Conservation (phyloP, 1,140 invertebrate genomes). For the Lucilia sericata region DNA sequence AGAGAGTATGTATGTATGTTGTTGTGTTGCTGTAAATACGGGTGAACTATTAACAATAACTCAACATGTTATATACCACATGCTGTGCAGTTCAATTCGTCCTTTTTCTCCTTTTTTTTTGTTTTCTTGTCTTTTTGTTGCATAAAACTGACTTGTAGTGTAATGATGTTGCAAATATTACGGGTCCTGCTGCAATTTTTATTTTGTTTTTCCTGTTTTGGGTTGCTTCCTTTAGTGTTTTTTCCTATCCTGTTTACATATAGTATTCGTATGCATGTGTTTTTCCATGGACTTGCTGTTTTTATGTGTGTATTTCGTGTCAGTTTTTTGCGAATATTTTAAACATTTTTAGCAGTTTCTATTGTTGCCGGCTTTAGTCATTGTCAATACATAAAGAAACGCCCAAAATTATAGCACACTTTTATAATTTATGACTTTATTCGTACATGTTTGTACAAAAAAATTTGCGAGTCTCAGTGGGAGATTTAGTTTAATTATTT, state of each 20-base stretch:
- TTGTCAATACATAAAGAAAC: not conserved
- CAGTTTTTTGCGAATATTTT: conserved; percentile 19
- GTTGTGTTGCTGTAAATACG: not conserved
- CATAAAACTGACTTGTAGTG: not conserved
- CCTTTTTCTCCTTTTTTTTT: not conserved
- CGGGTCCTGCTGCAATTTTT: conserved; percentile 25
- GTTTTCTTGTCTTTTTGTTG: not conserved
- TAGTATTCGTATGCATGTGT: not conserved
- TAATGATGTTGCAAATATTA: conserved; percentile 39
- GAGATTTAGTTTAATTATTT: not conserved
- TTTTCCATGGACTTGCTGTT: not conserved
- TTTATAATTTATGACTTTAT: not conserved
- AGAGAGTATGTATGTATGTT: not conserved
- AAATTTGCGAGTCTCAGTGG: not conserved
- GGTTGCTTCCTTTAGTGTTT: not conserved
- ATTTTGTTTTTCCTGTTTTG: not conserved
- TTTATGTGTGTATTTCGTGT: conserved; percentile 2
- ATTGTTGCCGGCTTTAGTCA: not conserved
- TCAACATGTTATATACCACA: conserved; percentile 29
- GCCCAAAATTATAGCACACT: conserved; percentile 4
- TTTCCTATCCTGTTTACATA: not conserved
- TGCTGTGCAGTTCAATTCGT: conserved; percentile 24
- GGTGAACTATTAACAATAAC: conserved; percentile 4
- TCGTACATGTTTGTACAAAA: not conserved
- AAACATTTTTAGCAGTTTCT: not conserved